These are phyloP conservation scores for Onychomys leucogaster DNA, from an alignment of 2,797 vertebrate genomes.

Conservation along the genomic window DNA sequence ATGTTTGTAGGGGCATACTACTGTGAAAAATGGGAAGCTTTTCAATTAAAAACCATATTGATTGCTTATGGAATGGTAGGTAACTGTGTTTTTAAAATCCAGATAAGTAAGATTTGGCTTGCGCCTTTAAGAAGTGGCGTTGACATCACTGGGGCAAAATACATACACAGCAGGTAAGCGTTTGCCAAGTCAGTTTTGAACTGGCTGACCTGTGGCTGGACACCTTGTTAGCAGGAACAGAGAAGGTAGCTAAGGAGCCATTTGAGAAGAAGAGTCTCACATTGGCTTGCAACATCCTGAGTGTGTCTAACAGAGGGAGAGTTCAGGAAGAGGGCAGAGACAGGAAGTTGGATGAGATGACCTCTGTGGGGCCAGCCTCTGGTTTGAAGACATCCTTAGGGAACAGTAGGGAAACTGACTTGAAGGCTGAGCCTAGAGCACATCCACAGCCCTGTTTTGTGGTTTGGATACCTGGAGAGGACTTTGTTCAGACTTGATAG, in stretches of 20 bases:
- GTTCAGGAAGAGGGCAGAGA: not conserved
- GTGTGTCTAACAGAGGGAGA: fast-evolving
- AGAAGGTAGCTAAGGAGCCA: not conserved
- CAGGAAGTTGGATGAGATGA: not conserved
- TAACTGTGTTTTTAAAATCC: not conserved
- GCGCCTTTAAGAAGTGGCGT: not conserved
- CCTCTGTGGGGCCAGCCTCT: not conserved
- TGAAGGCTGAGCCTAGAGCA: not conserved
- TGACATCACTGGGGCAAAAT: not conserved
- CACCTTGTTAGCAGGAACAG: too few species aligned
- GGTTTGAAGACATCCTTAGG: not conserved
- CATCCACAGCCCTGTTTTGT: not conserved
- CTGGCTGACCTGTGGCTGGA: fast-evolving
- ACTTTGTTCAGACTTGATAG: not conserved
- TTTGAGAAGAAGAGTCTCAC: not conserved
- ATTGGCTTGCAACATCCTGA: fast-evolving
- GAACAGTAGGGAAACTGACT: not conserved
- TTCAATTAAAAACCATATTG: not conserved
- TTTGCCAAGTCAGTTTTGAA: too few species aligned
- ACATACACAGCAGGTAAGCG: fast-evolving
- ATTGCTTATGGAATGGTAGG: too few species aligned
- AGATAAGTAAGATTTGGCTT: not conserved
- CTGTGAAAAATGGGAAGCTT: not conserved
- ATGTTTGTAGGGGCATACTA: too few species aligned
- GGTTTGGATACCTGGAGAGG: not conserved